phyloP scores from a whole-genome alignment of 2,113 vertebrate species.

The Pristiophorus japonicus region DNA sequence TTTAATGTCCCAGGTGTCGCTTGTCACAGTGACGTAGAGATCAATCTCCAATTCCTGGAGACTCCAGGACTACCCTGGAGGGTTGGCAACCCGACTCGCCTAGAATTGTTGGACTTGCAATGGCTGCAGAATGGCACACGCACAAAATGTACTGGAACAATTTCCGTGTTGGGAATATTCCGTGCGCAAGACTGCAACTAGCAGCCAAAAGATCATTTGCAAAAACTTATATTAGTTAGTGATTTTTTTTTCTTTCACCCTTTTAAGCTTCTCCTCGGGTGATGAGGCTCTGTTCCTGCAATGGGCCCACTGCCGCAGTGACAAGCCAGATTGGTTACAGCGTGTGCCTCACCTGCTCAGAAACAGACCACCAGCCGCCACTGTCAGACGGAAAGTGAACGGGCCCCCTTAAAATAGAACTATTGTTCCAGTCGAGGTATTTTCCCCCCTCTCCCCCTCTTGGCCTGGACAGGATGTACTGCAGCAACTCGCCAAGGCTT shows the following conservation, averaged over 20 bases:
- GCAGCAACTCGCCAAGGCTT: background rate
- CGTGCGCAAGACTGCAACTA: too few species aligned
- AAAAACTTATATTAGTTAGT: background rate
- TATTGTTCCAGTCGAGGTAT: background rate
- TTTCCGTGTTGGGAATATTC: too few species aligned
- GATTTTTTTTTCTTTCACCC: background rate
- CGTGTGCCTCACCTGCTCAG: background rate
- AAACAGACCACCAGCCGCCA: background rate
- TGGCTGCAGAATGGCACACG: background rate
- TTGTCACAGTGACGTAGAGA: background rate
- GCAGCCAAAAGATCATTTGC: background rate
- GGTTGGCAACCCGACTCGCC: background rate
- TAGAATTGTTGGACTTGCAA: background rate
- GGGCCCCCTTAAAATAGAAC: background rate
- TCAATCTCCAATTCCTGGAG: background rate
- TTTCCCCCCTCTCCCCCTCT: background rate
- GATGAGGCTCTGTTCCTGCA: background rate
- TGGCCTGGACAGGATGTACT: background rate
- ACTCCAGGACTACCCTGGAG: background rate
- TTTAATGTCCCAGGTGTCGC: background rate
- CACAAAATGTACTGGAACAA: too few species aligned
- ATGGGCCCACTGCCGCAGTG: background rate
- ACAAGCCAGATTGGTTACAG: background rate
- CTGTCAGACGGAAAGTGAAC: background rate
- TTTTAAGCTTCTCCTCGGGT: background rate